Base-by-base conservation (phyloP, 2,888 invertebrate genomes). In the Fragum sueziense region DNA sequence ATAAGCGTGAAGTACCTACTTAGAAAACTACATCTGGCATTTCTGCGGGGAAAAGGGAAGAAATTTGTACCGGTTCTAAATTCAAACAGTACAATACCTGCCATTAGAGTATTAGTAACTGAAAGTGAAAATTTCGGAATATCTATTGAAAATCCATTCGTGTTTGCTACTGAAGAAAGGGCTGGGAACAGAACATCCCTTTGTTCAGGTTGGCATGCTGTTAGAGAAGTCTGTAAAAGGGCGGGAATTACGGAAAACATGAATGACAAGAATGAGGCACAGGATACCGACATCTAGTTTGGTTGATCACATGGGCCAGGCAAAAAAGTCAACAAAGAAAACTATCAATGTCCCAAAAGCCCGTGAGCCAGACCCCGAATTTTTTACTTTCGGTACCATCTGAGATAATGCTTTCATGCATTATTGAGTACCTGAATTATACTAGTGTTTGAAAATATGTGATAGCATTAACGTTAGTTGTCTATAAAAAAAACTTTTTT, bases 241-340 rank as follows among this genome's bases (percentile, higher is more conserved):
- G 65, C 65, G 11, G 51, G 52, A 22, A 22, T 70, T 22, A 29
- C 7, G 4, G 33, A 65, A 14, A 27, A 47, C 3, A 22, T 76
- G 14, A 76, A 62, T 33, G 70, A 59, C 62, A 20, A 62, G 65
- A 54, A 70, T 65, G 52, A 25, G 76, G 22, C 70, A 76, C 34
- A 37, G 65, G 31, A 20, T 70, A 27, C 70, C 76, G 1, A 37
- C 68, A 2, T 34, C 65, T 20, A 70, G 70, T 70, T 76, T 76
- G 20, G n/a, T 76, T 9, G 65, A 65, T 17, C 76, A 70, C 37
- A 52, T 76, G 70, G 70, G 70, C 25, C 70, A 76, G 62, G 52
- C 33, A 34, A 20, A 33, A 41, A 9, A n/a, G 65, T 76, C 1
- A 70, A 51, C 65, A 41, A 65, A 25, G 70, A 65, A 1, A 70